Percentiles rank a stretch among this genome's conserved stretches.
Conservation (phyloP, 2,888 invertebrate genomes). For the Drosophila parthenogenetica region DNA sequence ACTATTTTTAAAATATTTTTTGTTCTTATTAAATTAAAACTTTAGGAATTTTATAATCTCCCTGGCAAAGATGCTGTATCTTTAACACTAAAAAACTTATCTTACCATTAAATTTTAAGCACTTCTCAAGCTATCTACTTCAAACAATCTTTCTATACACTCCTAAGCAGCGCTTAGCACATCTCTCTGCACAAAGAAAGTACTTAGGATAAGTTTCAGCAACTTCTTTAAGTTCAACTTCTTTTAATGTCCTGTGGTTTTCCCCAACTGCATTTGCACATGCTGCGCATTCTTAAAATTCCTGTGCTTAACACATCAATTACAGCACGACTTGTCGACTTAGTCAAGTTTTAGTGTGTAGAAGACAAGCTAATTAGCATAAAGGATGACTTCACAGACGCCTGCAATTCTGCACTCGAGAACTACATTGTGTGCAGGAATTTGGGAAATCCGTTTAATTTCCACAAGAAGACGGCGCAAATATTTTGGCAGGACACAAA, state of each 20-base stretch:
- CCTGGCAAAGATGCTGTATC: too few relatives aligned
- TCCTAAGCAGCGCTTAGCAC: neutral
- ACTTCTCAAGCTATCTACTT: too few relatives aligned
- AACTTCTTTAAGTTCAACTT: neutral
- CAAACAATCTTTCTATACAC: neutral
- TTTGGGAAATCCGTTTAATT: slow-evolving; percentile 73
- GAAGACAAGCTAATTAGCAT: slow-evolving; percentile 56
- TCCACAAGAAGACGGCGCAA: slow-evolving; percentile 38
- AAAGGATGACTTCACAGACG: slow-evolving; percentile 27
- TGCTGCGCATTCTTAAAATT: slow-evolving; percentile 8
- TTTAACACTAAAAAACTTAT: too few relatives aligned
- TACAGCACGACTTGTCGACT: slow-evolving; percentile 14
- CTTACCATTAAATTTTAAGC: too few relatives aligned
- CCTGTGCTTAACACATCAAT: slow-evolving; percentile 13
- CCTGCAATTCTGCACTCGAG: slow-evolving; percentile 2
- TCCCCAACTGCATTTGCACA: neutral
- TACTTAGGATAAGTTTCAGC: neutral
- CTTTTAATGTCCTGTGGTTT: neutral
- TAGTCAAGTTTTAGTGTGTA: slow-evolving; percentile 31
- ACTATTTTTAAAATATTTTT: too few relatives aligned
- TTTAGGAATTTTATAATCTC: too few relatives aligned
- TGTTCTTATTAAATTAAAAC: too few relatives aligned
- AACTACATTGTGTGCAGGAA: slow-evolving; percentile 26
- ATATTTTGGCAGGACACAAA: neutral
- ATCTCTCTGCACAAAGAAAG: neutral